Conservation (phyloP, 2,888 invertebrate genomes). For the Harpalus rubripes region DNA sequence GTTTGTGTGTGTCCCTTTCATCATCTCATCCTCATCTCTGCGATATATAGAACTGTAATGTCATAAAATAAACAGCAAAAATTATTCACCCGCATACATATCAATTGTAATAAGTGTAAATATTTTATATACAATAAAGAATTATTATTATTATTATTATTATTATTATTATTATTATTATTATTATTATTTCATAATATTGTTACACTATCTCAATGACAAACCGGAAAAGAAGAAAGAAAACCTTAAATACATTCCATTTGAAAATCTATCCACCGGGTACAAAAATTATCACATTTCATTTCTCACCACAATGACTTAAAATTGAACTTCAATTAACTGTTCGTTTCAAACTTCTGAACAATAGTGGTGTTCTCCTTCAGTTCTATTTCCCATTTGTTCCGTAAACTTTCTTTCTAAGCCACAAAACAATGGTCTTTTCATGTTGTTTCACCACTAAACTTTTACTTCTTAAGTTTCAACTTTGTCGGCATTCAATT, state of each 20-base stretch:
- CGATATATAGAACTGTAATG: no score
- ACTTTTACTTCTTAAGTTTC: background rate
- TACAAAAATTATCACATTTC: background rate
- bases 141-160: no score
- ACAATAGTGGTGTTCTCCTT: background rate
- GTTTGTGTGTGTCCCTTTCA: no score
- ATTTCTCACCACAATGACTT: conserved; percentile 2
- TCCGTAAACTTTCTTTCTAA: conserved; percentile 2
- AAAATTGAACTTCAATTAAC: conserved; percentile 5
- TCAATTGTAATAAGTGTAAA: no score
- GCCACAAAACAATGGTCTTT: conserved; percentile 1
- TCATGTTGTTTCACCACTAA: background rate
- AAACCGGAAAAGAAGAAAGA: background rate
- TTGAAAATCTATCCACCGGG: background rate
- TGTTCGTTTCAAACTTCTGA: conserved; percentile 2
- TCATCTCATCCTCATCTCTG: no score
- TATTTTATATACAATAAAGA: no score
- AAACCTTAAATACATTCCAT: background rate
- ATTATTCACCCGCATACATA: no score
- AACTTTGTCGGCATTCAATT: background rate
- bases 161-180: no score
- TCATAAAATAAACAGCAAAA: no score
- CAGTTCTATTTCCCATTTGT: conserved; percentile 5
- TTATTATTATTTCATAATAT: no score
- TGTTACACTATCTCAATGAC: no score